Evolutionary conservation across 2,797 vertebrate genomes (phyloP).

Genomic region (Chrysocyon brachyurus): DNA sequence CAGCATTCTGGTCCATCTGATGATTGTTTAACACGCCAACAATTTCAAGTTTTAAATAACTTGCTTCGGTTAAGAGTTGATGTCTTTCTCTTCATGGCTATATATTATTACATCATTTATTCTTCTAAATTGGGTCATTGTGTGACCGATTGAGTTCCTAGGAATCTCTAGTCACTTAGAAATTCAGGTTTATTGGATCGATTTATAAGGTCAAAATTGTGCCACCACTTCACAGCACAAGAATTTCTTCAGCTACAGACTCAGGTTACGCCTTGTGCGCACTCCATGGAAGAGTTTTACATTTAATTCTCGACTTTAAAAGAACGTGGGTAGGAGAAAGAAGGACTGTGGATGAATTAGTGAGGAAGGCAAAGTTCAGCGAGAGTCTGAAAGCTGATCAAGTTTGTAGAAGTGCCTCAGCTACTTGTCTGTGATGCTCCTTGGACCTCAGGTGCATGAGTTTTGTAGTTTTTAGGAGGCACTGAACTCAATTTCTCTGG

Average conservation of each 20-base stretch:
- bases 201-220: constrained; percentile 44
- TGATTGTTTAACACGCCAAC: not conserved
- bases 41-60: not conserved
- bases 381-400: not conserved
- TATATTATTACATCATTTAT: constrained; percentile 51
- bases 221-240: not conserved
- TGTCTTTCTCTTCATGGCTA: not conserved
- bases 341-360: not conserved
- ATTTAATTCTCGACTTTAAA: not conserved
- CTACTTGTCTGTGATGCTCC: not conserved
- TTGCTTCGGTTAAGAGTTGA: not conserved
- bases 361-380: not conserved
- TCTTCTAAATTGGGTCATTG: constrained; percentile 49
- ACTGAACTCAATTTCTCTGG: not conserved
- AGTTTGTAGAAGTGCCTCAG: not conserved
- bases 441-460: not conserved
- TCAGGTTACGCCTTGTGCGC: not conserved
- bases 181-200: constrained; percentile 56
- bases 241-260: not conserved
- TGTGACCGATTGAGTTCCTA: not conserved
- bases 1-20: not conserved
- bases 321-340: not conserved
- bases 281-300: not conserved
- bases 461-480: not conserved
- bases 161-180: constrained; percentile 48